Conservation (phyloP, 2,113 vertebrate species). For the Pyxicephalus adspersus region DNA sequence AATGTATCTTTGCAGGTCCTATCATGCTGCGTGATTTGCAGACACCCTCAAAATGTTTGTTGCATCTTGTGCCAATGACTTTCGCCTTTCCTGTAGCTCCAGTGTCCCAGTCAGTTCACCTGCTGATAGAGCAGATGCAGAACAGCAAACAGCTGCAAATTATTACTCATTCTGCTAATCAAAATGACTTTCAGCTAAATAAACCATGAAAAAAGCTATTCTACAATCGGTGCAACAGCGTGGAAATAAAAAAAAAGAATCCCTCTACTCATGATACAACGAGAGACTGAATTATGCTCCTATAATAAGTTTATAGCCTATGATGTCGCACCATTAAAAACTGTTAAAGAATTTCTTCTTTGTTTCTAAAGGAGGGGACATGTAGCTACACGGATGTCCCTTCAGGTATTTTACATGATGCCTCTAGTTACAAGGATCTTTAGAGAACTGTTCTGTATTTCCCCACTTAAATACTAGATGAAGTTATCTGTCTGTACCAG, state of each 20-base stretch:
- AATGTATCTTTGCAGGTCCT: not conserved
- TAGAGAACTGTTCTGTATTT: slow-evolving; percentile 58
- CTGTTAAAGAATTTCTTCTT: slow-evolving; percentile 63
- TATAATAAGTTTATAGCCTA: slow-evolving; percentile 61
- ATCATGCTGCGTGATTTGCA: not conserved
- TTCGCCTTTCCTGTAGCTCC: slow-evolving; percentile 73
- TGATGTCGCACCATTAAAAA: slow-evolving; percentile 69
- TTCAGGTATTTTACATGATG: slow-evolving; percentile 61
- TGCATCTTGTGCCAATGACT: slow-evolving; percentile 61
- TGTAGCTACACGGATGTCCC: slow-evolving; percentile 58
- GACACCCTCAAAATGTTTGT: not conserved
- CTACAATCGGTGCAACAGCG: slow-evolving; percentile 85
- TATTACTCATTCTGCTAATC: slow-evolving; percentile 93
- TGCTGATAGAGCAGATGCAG: slow-evolving; percentile 85
- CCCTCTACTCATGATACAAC: slow-evolving; percentile 79
- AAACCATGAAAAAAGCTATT: slow-evolving; percentile 99
- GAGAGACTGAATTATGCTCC: slow-evolving; percentile 83
- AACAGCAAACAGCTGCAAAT: slow-evolving; percentile 90
- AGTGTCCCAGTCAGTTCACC: slow-evolving; percentile 74
- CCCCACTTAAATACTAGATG: slow-evolving; percentile 56
- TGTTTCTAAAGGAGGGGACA: slow-evolving; percentile 63
- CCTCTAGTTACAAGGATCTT: slow-evolving; percentile 55
- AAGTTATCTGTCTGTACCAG: slow-evolving; percentile 56
- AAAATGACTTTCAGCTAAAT: slow-evolving; percentile 97
- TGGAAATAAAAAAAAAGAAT: slow-evolving; percentile 80